phyloP scores from a whole-genome alignment of 2,888 invertebrate genomes.

The Parnassius apollo region DNA sequence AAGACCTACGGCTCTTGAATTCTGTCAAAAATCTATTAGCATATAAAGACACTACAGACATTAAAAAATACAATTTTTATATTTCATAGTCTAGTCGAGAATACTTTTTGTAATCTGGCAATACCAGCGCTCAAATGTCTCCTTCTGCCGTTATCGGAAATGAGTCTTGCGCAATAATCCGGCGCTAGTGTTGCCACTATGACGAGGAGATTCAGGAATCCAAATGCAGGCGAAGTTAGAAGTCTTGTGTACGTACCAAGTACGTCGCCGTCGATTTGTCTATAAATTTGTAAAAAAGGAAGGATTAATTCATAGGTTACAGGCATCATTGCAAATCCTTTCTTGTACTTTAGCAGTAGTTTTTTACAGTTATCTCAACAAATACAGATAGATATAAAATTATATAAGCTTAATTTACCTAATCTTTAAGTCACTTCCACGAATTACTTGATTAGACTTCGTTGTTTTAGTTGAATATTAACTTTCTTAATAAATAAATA shows the following conservation, averaged over 20 bases:
- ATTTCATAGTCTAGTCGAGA: conserved; percentile 47
- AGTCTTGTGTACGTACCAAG: conserved; percentile 82
- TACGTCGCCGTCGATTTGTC: conserved; percentile 75
- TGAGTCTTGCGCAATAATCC: conserved; percentile 61
- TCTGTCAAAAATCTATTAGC: neutral
- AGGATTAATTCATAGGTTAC: neutral
- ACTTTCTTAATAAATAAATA: too few relatives aligned
- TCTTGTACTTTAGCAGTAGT: too few relatives aligned
- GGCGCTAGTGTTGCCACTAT: conserved; percentile 79
- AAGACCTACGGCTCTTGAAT: too few relatives aligned
- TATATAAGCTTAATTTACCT: too few relatives aligned
- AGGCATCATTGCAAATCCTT: too few relatives aligned
- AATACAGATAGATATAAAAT: too few relatives aligned
- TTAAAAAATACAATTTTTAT: neutral
- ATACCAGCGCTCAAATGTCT: conserved; percentile 24
- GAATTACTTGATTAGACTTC: too few relatives aligned
- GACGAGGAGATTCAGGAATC: conserved; percentile 78
- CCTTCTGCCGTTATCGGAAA: conserved; percentile 48
- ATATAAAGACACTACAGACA: neutral
- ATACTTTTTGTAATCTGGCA: conserved; percentile 32
- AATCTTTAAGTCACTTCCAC: too few relatives aligned
- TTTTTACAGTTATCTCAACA: too few relatives aligned
- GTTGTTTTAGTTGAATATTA: too few relatives aligned
- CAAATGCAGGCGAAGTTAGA: conserved; percentile 80
- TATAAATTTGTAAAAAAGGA: conserved; percentile 35